Conservation (phyloP, 2,797 vertebrate genomes). For the Pseudochromis fuscus region DNA sequence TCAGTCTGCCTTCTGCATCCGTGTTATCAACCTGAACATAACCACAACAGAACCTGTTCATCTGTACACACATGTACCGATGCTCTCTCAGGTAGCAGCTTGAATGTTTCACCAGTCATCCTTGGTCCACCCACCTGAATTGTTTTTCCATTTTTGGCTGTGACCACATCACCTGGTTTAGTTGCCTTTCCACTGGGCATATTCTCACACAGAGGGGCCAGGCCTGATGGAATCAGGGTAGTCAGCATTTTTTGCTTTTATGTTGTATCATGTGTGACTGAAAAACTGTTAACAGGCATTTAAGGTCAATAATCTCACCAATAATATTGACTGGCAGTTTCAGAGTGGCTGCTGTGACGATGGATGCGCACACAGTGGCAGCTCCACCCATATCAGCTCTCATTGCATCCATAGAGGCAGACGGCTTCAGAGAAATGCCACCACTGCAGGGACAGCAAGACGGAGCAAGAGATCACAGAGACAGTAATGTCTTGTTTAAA, state of each 20-base stretch:
- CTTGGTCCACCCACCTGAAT: slow-evolving; percentile 88
- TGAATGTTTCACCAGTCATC: neutral
- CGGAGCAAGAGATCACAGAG: neutral
- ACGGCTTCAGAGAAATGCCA: slow-evolving; percentile 96
- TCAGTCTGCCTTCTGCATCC: slow-evolving; percentile 94
- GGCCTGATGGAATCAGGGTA: slow-evolving; percentile 79
- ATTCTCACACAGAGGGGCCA: slow-evolving; percentile 97
- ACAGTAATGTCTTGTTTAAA: neutral
- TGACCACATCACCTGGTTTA: slow-evolving; percentile 96
- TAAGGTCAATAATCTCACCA: slow-evolving; percentile 82
- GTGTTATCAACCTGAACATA: slow-evolving; percentile 94
- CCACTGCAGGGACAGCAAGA: slow-evolving; percentile 82
- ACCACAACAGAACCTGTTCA: slow-evolving; percentile 1
- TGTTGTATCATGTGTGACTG: neutral
- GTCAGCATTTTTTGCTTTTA: neutral
- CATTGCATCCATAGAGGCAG: slow-evolving; percentile 96
- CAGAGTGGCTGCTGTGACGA: slow-evolving; percentile 92
- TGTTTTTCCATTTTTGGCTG: slow-evolving; percentile 96
- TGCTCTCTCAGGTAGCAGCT: neutral
- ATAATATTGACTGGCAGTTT: slow-evolving; percentile 92
- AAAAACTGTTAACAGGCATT: neutral
- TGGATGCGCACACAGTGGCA: slow-evolving; percentile 92
- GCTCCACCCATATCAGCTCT: slow-evolving; percentile 98
- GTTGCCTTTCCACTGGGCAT: slow-evolving; percentile 96
- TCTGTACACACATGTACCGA: neutral